These are phyloP conservation scores for Hylyphantes graminicola DNA, from an alignment of 1,140 invertebrate species.

Conservation along the genomic window DNA sequence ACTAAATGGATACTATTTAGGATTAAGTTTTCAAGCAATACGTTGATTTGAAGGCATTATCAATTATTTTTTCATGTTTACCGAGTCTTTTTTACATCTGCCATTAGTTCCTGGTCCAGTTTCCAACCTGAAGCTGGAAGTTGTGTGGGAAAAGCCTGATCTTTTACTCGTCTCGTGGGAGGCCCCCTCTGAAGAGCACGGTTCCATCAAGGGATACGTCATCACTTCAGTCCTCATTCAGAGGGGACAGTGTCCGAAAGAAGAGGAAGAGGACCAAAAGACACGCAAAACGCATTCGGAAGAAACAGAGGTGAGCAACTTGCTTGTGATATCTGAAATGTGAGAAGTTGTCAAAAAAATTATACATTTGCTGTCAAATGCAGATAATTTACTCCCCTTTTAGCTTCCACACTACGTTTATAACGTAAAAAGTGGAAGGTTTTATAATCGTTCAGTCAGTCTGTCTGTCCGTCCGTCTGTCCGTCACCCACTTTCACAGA, in stretches of 20 bases:
- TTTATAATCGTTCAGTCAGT: no score
- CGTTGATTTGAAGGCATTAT: no score
- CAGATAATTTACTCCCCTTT: no score
- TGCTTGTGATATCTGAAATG: neutral
- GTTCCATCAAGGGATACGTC: slow-evolving; percentile 30
- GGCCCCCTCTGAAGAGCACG: slow-evolving; percentile 30
- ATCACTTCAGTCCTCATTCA: slow-evolving; percentile 16
- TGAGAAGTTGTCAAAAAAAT: neutral
- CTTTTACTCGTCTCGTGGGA: slow-evolving; percentile 48
- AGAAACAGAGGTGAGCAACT: slow-evolving; percentile 37
- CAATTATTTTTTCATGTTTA: no score
- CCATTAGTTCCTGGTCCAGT: slow-evolving; percentile 26
- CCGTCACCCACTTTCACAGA: no score
- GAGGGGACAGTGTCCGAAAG: slow-evolving; percentile 23
- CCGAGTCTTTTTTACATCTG: no score
- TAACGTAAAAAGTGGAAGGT: no score
- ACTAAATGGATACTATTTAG: no score
- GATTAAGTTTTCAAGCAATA: no score
- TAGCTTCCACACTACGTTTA: no score
- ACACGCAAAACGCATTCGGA: slow-evolving; percentile 21
- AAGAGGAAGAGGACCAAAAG: neutral
- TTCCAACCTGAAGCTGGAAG: slow-evolving; percentile 7
- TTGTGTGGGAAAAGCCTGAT: slow-evolving; percentile 15
- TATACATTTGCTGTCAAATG: neutral
- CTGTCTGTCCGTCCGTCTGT: no score